phyloP scores from a whole-genome alignment of 2,113 vertebrate genomes.

The Myiagra hebetior region DNA sequence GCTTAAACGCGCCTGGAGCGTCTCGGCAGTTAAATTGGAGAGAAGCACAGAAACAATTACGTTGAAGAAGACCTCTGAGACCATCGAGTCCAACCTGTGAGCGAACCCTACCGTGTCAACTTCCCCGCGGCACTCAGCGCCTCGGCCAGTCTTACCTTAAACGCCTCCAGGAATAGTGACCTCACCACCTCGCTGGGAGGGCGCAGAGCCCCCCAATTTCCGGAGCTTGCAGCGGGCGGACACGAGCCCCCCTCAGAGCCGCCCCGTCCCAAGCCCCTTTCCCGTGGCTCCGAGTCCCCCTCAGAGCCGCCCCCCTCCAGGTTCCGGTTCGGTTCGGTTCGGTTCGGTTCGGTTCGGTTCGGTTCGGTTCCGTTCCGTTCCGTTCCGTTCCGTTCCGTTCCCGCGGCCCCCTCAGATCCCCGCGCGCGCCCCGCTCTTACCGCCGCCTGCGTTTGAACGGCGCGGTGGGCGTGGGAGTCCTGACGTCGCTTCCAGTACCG shows the following conservation, averaged over 20 bases:
- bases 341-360: no score
- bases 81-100: background rate
- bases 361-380: no score
- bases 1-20: accelerated
- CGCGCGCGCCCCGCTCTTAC: background rate
- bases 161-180: background rate
- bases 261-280: background rate
- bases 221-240: background rate
- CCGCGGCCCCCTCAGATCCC: accelerated
- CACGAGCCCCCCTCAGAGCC: no score
- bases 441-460: slow-evolving; percentile 53
- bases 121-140: no score
- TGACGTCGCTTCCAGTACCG: background rate
- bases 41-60: background rate
- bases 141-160: background rate
- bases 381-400: no score
- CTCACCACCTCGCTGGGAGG: background rate
- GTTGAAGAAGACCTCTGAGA: background rate
- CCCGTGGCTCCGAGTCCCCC: accelerated
- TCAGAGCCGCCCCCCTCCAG: background rate
- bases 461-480: accelerated
- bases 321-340: no score
- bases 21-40: accelerated
- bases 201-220: background rate
- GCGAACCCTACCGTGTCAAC: background rate